Conservation (phyloP, 2,888 invertebrate species). For the Drosophila pegasa region DNA sequence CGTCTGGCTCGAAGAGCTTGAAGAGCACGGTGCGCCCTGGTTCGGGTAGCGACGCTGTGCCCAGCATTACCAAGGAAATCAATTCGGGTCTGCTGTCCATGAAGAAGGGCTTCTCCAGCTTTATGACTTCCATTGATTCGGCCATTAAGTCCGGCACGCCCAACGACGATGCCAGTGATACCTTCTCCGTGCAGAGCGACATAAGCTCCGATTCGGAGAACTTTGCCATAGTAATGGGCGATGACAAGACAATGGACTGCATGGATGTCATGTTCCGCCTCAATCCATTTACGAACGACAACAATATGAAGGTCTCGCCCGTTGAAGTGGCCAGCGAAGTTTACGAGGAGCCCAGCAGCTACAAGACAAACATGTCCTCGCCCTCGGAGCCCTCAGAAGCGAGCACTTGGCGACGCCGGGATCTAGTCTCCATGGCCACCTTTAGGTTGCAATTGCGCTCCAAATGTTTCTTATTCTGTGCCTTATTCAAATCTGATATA, state of each 20-base stretch:
- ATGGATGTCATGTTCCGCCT: constrained; percentile 89
- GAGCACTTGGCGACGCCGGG: constrained; percentile 91
- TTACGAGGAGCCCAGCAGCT: constrained; percentile 88
- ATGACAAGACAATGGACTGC: constrained; percentile 88
- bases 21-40: constrained; percentile 74
- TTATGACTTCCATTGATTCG: constrained; percentile 93
- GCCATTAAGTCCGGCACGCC: constrained; percentile 89
- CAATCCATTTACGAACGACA: constrained; percentile 86
- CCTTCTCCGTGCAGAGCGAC: constrained; percentile 91
- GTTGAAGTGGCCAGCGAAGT: constrained; percentile 95
- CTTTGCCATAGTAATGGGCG: constrained; percentile 90
- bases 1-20: constrained; percentile 84
- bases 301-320: constrained; percentile 83
- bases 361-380: constrained; percentile 88
- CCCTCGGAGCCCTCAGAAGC: constrained; percentile 93
- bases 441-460: constrained; percentile 78
- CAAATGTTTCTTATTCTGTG: constrained; percentile 19
- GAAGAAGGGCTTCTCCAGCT: constrained; percentile 93
- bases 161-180: constrained; percentile 90
- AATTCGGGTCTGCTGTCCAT: constrained; percentile 89
- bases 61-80: constrained; percentile 85
- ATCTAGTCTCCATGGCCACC: constrained; percentile 88
- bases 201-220: constrained; percentile 95
- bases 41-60: constrained; percentile 56
- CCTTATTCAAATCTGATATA: background rate